phyloP scores from a whole-genome alignment of 2,113 vertebrate genomes.

The Podarcis raffonei region DNA sequence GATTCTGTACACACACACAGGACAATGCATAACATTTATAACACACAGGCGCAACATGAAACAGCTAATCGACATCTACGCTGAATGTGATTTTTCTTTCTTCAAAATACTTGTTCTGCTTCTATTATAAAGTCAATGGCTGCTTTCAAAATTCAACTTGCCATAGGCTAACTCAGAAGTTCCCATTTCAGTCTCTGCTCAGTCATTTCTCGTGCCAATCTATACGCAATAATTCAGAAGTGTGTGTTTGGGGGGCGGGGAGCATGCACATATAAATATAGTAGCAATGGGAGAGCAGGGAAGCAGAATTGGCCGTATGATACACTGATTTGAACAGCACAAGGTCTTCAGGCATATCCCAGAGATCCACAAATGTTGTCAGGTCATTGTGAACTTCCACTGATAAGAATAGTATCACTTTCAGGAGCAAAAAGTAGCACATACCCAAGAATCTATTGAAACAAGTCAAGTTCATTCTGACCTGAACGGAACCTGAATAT shows the following conservation, averaged over 20 bases:
- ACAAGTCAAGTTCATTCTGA: background rate
- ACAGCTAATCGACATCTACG: too few relatives aligned
- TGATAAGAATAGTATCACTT: background rate
- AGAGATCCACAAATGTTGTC: background rate
- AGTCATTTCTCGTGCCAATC: background rate
- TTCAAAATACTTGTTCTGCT: background rate
- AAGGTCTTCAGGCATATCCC: background rate
- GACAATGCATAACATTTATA: too few relatives aligned
- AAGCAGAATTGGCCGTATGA: background rate
- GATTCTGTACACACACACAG: too few relatives aligned
- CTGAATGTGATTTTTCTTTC: background rate
- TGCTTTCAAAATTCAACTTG: background rate
- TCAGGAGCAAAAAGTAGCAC: background rate
- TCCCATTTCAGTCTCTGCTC: background rate
- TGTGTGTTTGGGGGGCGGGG: too few relatives aligned
- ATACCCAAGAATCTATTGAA: background rate
- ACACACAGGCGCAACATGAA: too few relatives aligned
- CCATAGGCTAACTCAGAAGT: too few relatives aligned
- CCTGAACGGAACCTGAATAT: background rate
- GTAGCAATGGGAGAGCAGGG: background rate
- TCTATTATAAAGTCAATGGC: background rate
- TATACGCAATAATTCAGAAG: background rate
- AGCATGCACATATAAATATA: background rate
- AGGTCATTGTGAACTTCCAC: background rate
- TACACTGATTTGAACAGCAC: background rate